These are phyloP conservation scores for Acanthaster planci DNA, from an alignment of 35 echinoderm and acorn worm species.

Conservation along the genomic window DNA sequence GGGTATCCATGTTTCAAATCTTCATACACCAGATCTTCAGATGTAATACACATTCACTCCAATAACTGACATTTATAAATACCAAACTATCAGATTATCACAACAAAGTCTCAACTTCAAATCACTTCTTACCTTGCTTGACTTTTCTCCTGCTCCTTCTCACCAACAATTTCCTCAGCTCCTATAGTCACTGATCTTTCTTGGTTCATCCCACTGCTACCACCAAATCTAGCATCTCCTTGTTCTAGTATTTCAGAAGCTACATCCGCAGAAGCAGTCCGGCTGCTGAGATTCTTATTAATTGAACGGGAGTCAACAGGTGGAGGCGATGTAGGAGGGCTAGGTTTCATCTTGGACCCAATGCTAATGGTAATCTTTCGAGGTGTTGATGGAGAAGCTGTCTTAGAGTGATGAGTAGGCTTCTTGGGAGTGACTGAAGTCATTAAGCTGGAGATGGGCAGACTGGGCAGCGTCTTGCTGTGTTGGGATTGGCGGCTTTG, in stretches of 20 bases:
- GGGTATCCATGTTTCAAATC: no score
- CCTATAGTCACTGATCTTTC: conserved; percentile 23
- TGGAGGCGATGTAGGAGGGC: conserved; percentile 22
- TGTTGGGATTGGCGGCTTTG: conserved; percentile 9
- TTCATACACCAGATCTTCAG: no score
- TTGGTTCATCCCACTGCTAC: background rate
- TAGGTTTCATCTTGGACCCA: conserved; percentile 33
- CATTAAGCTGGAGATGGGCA: conserved; percentile 63
- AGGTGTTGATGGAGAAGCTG: conserved; percentile 10
- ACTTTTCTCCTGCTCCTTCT: background rate
- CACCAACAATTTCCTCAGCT: conserved; percentile 29
- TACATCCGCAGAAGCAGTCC: background rate
- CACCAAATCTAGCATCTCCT: background rate
- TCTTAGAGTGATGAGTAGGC: conserved; percentile 28
- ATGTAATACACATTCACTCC: no score
- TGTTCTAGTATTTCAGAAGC: background rate
- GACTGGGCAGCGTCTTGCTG: conserved; percentile 52
- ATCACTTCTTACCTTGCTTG: conserved; percentile 7
- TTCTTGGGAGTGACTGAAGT: conserved; percentile 69
- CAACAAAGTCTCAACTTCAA: no score
- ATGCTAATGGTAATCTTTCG: conserved; percentile 36
- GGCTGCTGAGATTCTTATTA: background rate
- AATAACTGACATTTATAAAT: no score
- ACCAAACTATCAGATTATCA: no score
- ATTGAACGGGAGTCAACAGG: background rate